Conservation (phyloP, 1,140 invertebrate genomes). For the Dreissena rostriformis region DNA sequence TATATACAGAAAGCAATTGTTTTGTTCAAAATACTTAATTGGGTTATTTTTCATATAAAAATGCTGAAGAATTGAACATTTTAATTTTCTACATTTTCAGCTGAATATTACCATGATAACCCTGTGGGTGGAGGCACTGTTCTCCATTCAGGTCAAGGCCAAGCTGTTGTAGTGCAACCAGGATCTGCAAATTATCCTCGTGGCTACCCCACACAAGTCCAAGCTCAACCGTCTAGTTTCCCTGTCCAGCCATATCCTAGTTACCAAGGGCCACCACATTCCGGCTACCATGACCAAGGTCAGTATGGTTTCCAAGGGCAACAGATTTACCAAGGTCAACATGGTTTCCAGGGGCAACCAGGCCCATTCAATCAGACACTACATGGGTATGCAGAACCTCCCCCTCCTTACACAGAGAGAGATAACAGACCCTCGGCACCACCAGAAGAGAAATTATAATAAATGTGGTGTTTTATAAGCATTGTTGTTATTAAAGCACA, state of each 20-base stretch:
- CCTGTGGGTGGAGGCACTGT: slow-evolving; percentile 44
- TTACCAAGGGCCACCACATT: neutral
- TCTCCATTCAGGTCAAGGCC: slow-evolving; percentile 1
- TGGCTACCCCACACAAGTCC: slow-evolving; percentile 27
- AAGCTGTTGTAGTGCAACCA: slow-evolving; percentile 25
- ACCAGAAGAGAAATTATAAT: slow-evolving; percentile 30
- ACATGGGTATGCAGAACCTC: slow-evolving; percentile 22
- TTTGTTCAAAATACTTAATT: too few relatives aligned
- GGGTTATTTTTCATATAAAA: too few relatives aligned
- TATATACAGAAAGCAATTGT: too few relatives aligned
- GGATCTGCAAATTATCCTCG: slow-evolving; percentile 30
- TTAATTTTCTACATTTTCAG: slow-evolving; percentile 27
- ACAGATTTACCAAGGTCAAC: neutral
- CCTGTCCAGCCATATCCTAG: neutral
- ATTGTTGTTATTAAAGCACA: neutral
- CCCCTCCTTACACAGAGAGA: slow-evolving; percentile 35
- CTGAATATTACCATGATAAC: slow-evolving; percentile 57
- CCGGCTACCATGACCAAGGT: slow-evolving; percentile 18
- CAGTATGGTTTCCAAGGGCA: neutral
- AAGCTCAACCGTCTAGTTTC: neutral
- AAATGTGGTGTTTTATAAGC: neutral
- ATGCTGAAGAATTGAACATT: too few relatives aligned
- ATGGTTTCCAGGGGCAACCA: neutral
- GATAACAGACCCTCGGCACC: slow-evolving; percentile 24
- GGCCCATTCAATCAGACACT: neutral